Conservation (phyloP, 2,113 vertebrate species). For the Trinectes maculatus region DNA sequence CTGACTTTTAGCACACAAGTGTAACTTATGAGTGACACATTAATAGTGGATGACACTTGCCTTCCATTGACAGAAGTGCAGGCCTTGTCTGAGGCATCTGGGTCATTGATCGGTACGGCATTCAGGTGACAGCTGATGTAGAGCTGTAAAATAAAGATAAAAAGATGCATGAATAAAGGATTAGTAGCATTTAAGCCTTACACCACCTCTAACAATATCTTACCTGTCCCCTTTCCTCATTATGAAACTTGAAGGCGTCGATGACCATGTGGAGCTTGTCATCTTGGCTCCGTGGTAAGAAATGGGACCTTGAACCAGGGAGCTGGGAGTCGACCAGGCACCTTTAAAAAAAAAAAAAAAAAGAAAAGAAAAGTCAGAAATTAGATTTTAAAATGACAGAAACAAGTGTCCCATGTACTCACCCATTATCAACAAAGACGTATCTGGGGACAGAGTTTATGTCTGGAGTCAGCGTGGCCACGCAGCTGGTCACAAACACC, state of each 20-base stretch:
- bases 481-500: slow-evolving; percentile 74
- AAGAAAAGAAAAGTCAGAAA: neutral
- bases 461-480: slow-evolving; percentile 67
- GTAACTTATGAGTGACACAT: no score
- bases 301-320: slow-evolving; percentile 63
- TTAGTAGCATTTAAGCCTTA: no score
- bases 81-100: slow-evolving; percentile 57
- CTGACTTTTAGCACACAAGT: neutral
- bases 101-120: slow-evolving; percentile 54
- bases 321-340: slow-evolving; percentile 73
- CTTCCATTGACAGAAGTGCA: slow-evolving; percentile 67
- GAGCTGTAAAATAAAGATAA: slow-evolving; percentile 45
- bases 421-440: slow-evolving; percentile 75
- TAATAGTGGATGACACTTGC: slow-evolving; percentile 21
- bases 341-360: slow-evolving; percentile 30
- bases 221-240: slow-evolving; percentile 54
- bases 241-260: slow-evolving; percentile 74
- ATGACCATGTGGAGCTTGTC: slow-evolving; percentile 64
- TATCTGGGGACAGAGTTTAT: slow-evolving; percentile 65
- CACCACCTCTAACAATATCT: neutral
- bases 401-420: no score
- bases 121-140: slow-evolving; percentile 75
- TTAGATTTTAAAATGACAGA: no score
- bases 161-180: no score
- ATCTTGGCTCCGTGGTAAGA: slow-evolving; percentile 56